Percentiles rank a stretch among this genome's conserved stretches.
Evolutionary conservation across 2,797 vertebrate species (phyloP).

Genomic region (Trematomus bernacchii): DNA sequence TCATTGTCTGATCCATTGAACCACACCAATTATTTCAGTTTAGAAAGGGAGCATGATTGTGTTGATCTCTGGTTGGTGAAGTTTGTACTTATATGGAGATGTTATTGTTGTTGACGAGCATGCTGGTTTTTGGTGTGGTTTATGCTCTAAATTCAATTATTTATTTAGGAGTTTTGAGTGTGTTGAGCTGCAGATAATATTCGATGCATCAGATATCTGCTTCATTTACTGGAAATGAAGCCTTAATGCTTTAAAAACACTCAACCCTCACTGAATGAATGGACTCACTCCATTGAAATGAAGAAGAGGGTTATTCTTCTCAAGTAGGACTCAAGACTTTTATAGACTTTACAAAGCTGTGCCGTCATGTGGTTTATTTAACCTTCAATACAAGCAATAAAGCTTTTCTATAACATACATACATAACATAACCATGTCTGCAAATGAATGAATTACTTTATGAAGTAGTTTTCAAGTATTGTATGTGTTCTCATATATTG

Average conservation of each 20-base stretch:
- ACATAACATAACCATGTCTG: background rate
- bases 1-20: background rate
- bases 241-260: background rate
- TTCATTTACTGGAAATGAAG: background rate
- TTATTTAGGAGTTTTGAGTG: background rate
- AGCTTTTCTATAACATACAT: background rate
- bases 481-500: no score
- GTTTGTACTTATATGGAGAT: background rate
- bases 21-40: conserved; percentile 8
- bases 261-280: background rate
- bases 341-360: background rate
- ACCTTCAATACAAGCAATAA: conserved; percentile 2
- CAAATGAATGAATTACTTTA: conserved; percentile 10
- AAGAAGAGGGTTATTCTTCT: background rate
- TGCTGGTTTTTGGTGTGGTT: background rate
- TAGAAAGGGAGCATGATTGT: background rate
- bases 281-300: background rate
- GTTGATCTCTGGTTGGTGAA: background rate
- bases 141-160: conserved; percentile 1
- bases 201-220: background rate
- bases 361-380: background rate
- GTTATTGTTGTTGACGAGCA: background rate
- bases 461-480: background rate
- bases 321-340: background rate
- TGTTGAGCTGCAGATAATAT: conserved; percentile 4